Percentiles rank a stretch among this genome's conserved stretches.
Evolutionary conservation across 2,113 vertebrate species (phyloP).

Genomic region (Anarhynchus alexandrinus): DNA sequence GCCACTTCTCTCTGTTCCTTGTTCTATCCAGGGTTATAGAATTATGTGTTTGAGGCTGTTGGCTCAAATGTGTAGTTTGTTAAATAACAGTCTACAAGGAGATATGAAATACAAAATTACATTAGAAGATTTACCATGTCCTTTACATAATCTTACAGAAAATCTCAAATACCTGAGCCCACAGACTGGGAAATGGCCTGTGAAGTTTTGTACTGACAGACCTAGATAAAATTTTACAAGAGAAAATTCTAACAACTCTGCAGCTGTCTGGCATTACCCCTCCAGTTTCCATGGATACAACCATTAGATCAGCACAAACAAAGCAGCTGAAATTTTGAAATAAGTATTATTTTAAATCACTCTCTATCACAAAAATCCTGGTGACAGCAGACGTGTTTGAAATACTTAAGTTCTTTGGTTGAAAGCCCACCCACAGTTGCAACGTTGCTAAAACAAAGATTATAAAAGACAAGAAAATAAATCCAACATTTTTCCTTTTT

Average conservation of each 20-base stretch:
- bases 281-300: constrained; percentile 65
- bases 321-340: constrained; percentile 32
- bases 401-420: neutral
- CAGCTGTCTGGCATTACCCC: constrained; percentile 9
- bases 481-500: neutral
- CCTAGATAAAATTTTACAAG: neutral
- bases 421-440: neutral
- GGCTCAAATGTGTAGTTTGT: neutral
- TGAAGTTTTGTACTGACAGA: neutral
- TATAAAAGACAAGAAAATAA: neutral
- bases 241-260: neutral
- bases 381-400: neutral
- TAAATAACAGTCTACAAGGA: neutral
- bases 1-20: neutral
- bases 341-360: neutral
- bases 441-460: neutral
- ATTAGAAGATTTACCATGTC: neutral
- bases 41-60: neutral
- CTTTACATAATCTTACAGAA: neutral
- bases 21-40: neutral
- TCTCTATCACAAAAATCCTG: constrained; percentile 8
- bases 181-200: neutral
- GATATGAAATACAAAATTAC: neutral
- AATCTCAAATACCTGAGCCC: neutral
- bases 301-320: constrained; percentile 11